Evolutionary conservation across 53 echinoderm and acorn worm species (phyloP), one percentile per base, ranked within the genome.

Genomic region (Echinometra lucunter): DNA sequence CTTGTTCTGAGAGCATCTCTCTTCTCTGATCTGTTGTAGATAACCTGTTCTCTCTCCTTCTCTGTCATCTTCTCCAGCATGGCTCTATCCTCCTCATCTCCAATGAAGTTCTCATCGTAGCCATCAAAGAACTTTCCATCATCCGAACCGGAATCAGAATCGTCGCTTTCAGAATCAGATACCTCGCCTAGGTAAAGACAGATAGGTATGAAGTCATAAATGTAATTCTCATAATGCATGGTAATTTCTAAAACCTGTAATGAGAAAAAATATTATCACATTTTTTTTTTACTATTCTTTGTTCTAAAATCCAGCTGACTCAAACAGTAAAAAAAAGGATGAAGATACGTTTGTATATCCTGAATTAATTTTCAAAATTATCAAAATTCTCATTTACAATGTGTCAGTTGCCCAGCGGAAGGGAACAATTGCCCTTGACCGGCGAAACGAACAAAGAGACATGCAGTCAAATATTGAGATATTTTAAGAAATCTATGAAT

Each of bases 91-190:
- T 98, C 98, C 17, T 98, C 99, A 63, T 98, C 99, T 44, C 97
- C 97, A 74, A 98, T 98, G 75, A 98, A 96, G 88, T 98, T 96
- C 91, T 98, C 99, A 70, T 97, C 99, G 19, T 97, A 98, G n/a
- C 98, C 97, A 57, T 98, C 99, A 91, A 96, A 96, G 94, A 98
- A 98, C 94, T 97, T 96, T 85, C 96, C 98, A 47, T 98, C 96
- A n/a, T 96, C 99, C 1, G 97, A 97, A 58, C 95, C 97, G 47
- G 95, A 95, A 53, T 96, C 97, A 25, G 98, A 98, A 18, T 91
- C 95, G 66, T 94, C 94, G 70, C 95, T 95, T 13, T 97, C 97
- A 13, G 97, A 98, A 82, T 98, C 99, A 1, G 99, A 98, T 1
- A 98, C 98, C 67, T 98, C 99, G 66, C 99, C 97, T 98, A 91